These are phyloP conservation scores for Oryzias sinensis DNA, from an alignment of 2,797 vertebrate genomes.

Conservation along the genomic window DNA sequence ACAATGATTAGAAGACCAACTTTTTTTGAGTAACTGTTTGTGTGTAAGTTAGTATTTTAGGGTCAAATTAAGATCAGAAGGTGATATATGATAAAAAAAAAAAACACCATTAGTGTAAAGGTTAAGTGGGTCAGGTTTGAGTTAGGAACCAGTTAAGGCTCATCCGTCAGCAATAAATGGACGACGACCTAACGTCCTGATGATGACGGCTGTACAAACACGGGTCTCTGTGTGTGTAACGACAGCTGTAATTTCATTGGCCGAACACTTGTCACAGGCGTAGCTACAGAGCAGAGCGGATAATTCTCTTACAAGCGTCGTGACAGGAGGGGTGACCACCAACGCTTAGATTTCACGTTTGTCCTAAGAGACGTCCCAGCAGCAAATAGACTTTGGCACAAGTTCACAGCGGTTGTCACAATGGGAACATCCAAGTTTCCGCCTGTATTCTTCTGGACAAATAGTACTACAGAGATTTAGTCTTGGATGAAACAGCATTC, in stretches of 20 bases:
- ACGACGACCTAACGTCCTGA: not conserved
- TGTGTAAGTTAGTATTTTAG: too few species aligned
- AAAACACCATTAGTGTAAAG: not conserved
- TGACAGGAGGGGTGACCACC: conserved; percentile 59
- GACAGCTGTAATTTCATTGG: conserved; percentile 44
- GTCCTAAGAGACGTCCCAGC: conserved; percentile 44
- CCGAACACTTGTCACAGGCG: conserved; percentile 39
- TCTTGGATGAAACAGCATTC: not conserved
- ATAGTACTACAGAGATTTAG: conserved; percentile 5
- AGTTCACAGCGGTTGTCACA: conserved; percentile 53
- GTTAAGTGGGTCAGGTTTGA: not conserved
- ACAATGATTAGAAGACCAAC: too few species aligned
- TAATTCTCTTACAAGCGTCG: conserved; percentile 64
- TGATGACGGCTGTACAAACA: not conserved
- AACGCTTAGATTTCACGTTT: conserved; percentile 61
- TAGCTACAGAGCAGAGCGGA: conserved; percentile 41
- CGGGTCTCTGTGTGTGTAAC: conserved; percentile 2
- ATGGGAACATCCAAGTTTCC: conserved; percentile 18
- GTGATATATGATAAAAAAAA: too few species aligned
- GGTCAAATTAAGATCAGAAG: too few species aligned
- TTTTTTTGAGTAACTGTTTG: too few species aligned
- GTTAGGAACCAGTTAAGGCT: not conserved
- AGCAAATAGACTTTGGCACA: conserved; percentile 57
- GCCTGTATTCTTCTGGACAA: conserved; percentile 11
- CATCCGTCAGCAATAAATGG: not conserved